Evolutionary conservation across 2,888 invertebrate genomes (phyloP).

Genomic region (Rhimphoctona megacephalus): DNA sequence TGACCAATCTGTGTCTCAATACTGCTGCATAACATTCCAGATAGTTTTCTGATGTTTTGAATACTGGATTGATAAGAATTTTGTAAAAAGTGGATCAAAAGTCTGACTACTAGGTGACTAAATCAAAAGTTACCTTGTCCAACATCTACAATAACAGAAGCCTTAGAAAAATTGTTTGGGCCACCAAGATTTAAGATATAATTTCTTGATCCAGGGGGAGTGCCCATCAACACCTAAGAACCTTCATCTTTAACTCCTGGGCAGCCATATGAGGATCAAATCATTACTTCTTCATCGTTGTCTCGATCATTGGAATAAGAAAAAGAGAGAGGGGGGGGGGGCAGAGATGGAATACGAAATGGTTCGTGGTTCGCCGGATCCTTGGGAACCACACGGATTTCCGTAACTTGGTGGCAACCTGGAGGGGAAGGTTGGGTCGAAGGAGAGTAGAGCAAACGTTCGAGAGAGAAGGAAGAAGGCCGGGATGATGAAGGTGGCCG

Average conservation of each 20-base stretch:
- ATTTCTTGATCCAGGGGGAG: conserved; percentile 62
- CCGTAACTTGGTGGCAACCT: conserved; percentile 68
- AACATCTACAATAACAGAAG: neutral
- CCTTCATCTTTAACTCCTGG: conserved; percentile 59
- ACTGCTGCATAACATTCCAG: neutral
- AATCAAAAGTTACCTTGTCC: neutral
- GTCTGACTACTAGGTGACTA: neutral
- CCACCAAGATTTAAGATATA: conserved; percentile 33
- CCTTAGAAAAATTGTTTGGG: neutral
- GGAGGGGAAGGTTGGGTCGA: conserved; percentile 35
- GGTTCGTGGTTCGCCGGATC: conserved; percentile 60
- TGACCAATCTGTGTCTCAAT: neutral
- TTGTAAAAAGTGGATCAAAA: neutral
- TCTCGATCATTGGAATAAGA: conserved; percentile 1
- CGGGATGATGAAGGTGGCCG: conserved; percentile 75
- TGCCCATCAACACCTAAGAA: conserved; percentile 67
- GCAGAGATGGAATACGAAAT: conserved; percentile 39
- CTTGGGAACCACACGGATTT: conserved; percentile 68
- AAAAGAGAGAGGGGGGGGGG: neutral
- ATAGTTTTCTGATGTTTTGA: neutral
- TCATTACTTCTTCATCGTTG: conserved; percentile 61
- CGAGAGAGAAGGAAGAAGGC: conserved; percentile 55
- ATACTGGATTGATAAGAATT: neutral
- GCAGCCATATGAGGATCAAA: conserved; percentile 60
- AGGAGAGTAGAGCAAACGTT: conserved; percentile 57